Percentiles rank a stretch among this genome's conserved stretches.
These are phyloP conservation scores for Sinosuthora webbiana DNA, from an alignment of 2,113 vertebrate genomes.

Conservation along the genomic window DNA sequence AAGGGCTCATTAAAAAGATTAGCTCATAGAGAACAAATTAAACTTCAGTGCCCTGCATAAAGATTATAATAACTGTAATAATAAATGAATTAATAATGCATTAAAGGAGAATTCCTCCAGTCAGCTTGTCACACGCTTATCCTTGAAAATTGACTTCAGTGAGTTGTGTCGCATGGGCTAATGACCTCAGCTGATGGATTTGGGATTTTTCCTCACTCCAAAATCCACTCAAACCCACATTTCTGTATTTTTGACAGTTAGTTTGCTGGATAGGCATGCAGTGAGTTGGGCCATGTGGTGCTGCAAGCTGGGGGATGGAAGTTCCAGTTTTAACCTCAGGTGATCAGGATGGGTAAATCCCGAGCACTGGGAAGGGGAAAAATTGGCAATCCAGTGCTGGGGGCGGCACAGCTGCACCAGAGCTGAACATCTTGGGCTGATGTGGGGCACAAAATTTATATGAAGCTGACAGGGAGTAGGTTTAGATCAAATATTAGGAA, in stretches of 20 bases:
- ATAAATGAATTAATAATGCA: slow-evolving; percentile 67
- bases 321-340: not conserved
- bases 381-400: accelerated
- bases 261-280: not conserved
- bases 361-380: not conserved
- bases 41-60: slow-evolving; percentile 47
- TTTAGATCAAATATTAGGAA: not conserved
- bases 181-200: slow-evolving; percentile 40
- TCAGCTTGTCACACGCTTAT: slow-evolving; percentile 23
- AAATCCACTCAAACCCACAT: not conserved
- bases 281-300: not conserved
- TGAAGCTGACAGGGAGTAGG: too few species aligned
- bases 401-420: not conserved
- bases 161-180: slow-evolving; percentile 21
- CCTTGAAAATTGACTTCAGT: slow-evolving; percentile 34
- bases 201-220: not conserved
- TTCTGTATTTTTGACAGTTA: not conserved
- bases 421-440: accelerated
- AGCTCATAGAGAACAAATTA: slow-evolving; percentile 54
- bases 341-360: not conserved
- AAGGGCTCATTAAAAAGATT: slow-evolving; percentile 51
- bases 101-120: slow-evolving; percentile 35
- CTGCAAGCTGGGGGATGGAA: not conserved
- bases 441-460: accelerated
- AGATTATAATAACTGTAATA: slow-evolving; percentile 68